A percentile compares a stretch with the other conserved stretches of the same genome.
These are phyloP conservation scores for Polyploca ridens DNA, from an alignment of 2,888 invertebrate species.

Conservation along the genomic window DNA sequence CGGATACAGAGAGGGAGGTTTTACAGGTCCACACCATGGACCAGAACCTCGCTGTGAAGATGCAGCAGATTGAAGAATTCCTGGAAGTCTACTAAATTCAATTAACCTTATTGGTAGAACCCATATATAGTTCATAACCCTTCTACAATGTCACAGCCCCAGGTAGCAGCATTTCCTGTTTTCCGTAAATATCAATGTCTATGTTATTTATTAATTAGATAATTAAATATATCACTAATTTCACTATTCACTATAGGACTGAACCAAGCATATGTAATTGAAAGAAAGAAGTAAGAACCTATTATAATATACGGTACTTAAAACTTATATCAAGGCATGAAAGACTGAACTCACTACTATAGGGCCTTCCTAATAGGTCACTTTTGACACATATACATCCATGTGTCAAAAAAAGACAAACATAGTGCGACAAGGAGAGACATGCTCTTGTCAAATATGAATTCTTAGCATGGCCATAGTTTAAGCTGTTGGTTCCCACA, in stretches of 20 bases:
- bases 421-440: no score
- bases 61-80: constrained; percentile 41
- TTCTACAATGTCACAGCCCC: neutral
- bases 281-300: neutral
- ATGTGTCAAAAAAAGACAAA: no score
- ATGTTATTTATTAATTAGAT: neutral
- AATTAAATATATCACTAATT: neutral
- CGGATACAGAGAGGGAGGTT: constrained; percentile 49
- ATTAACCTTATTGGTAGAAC: constrained; percentile 16
- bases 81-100: constrained; percentile 40
- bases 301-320: no score
- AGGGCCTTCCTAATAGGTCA: no score
- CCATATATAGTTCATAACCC: neutral
- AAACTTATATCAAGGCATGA: neutral
- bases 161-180: no score
- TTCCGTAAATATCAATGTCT: neutral
- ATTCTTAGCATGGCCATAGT: no score
- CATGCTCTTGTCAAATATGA: no score
- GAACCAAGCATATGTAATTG: no score
- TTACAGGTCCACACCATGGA: constrained; percentile 49
- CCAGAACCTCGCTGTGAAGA: constrained; percentile 41
- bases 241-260: no score
- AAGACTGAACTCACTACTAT: neutral
- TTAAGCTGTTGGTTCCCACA: no score
- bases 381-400: no score